Base-by-base conservation (phyloP, 35 echinoderm and acorn worm species). In the Ophiothrix spiculata region DNA sequence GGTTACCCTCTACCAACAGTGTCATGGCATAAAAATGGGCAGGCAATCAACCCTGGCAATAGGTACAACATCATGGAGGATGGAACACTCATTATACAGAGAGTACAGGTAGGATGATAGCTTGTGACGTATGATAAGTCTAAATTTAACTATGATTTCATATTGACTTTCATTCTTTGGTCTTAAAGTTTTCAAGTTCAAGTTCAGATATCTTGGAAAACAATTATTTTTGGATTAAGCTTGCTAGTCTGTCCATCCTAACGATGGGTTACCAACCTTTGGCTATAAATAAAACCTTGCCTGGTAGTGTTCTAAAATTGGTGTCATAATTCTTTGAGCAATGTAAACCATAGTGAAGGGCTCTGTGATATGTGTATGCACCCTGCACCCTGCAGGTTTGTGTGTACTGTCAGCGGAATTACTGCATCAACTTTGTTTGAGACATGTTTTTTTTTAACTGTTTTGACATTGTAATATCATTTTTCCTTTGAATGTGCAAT, bases 21-120 rank as follows among this genome's bases (percentile, higher is more conserved):
- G 15, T 88, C 56, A 6, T 99, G 96, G 96, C 38, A 54, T 19
- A 99, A 94, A 39, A 84, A 99, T 76, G 96, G 92, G 17, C 33
- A 83, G 39, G 38, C 80, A 0, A 76, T 99, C 10, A 38, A 46
- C 2, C 32, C 81, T 6, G 40, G 60, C 14, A 74, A 33, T 11
- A 76, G 96, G 37, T 40, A 88, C 25, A 75, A 76, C 17, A 83
- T 94, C 35, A 46, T 56, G 23, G 74, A 78, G 0, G 83, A 86
- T 64, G 88, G 91, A 36, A 84, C 93, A 16, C 86, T 99, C 8
- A 80, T 83, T 32, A 91, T 99, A 36, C 56, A 84, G 3, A 88
- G 79, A 83, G 89, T 88, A 74, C 56, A 91, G 91, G 95, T 98
- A 77, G 79, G 60, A n/a, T n/a, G n/a, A n/a, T n/a, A 82, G 15